phyloP scores from a whole-genome alignment of 1,140 invertebrate genomes.

The Halesus radiatus region DNA sequence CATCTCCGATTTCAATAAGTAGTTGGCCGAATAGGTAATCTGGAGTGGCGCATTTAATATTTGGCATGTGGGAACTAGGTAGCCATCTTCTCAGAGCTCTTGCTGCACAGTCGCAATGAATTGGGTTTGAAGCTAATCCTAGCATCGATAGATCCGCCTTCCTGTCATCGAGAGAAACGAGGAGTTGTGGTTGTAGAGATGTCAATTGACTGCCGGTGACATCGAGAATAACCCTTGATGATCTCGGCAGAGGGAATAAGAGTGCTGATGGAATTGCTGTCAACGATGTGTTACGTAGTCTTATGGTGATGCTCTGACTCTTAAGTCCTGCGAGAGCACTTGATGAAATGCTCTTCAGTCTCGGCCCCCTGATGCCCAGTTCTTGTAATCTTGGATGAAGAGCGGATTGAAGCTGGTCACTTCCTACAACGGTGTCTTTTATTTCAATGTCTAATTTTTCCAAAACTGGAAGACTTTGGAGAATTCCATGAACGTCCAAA shows the following conservation, averaged over 20 bases:
- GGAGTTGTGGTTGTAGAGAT: slow-evolving; percentile 81
- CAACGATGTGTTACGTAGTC: slow-evolving; percentile 85
- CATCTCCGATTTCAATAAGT: slow-evolving; percentile 82
- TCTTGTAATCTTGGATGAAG: slow-evolving; percentile 84
- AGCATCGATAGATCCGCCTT: slow-evolving; percentile 79
- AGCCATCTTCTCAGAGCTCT: slow-evolving; percentile 84
- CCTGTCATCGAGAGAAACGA: slow-evolving; percentile 85
- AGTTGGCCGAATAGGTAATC: slow-evolving; percentile 76
- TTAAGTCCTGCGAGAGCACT: slow-evolving; percentile 87
- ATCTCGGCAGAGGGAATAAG: slow-evolving; percentile 90
- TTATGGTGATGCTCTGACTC: slow-evolving; percentile 77
- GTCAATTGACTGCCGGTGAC: slow-evolving; percentile 83
- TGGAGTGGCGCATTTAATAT: slow-evolving; percentile 78
- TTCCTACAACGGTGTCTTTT: slow-evolving; percentile 85
- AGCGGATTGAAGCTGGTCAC: slow-evolving; percentile 84
- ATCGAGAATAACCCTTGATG: slow-evolving; percentile 83
- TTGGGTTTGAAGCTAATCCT: slow-evolving; percentile 83
- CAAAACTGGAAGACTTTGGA: slow-evolving; percentile 78
- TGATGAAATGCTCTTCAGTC: slow-evolving; percentile 84
- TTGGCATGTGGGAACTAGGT: slow-evolving; percentile 72
- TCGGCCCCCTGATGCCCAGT: slow-evolving; percentile 81
- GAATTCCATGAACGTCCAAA: slow-evolving; percentile 84
- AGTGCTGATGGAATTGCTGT: slow-evolving; percentile 82
- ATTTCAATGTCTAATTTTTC: slow-evolving; percentile 87
- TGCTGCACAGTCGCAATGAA: slow-evolving; percentile 88